Evolutionary conservation across 2,888 invertebrate species (phyloP).

Genomic region (Empis livida): DNA sequence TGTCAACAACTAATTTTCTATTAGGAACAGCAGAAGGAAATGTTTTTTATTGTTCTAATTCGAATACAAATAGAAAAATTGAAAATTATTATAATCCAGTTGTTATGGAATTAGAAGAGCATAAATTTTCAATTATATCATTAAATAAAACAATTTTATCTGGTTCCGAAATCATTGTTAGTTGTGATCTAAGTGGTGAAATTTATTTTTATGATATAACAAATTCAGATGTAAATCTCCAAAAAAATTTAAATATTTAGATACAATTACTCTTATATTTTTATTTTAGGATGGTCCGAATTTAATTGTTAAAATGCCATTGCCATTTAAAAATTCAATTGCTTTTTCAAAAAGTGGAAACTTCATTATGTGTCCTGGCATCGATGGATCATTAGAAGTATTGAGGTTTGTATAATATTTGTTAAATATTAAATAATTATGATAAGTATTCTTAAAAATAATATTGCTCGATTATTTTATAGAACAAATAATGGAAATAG

Average conservation of each 20-base stretch:
- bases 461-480: neutral
- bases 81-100: conserved; percentile 11
- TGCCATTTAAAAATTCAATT: conserved; percentile 31
- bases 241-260: neutral
- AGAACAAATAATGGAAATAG: conserved; percentile 23
- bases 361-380: conserved; percentile 26
- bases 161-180: conserved; percentile 23
- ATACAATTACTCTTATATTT: neutral
- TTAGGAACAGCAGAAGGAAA: conserved; percentile 29
- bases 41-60: conserved; percentile 24
- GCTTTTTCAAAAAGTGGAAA: conserved; percentile 25
- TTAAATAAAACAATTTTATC: conserved; percentile 19
- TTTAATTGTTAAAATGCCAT: conserved; percentile 26
- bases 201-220: conserved; percentile 27
- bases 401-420: conserved; percentile 17
- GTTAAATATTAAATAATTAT: too few species aligned
- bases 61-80: conserved; percentile 16
- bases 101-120: conserved; percentile 20
- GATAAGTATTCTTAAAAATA: too few species aligned
- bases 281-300: conserved; percentile 21
- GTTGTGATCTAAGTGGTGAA: conserved; percentile 33
- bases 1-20: conserved; percentile 24
- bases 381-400: conserved; percentile 27
- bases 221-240: conserved; percentile 18
- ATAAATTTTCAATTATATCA: conserved; percentile 27